Conservation (phyloP, 2,888 invertebrate genomes). For the Tridacna gigas region DNA sequence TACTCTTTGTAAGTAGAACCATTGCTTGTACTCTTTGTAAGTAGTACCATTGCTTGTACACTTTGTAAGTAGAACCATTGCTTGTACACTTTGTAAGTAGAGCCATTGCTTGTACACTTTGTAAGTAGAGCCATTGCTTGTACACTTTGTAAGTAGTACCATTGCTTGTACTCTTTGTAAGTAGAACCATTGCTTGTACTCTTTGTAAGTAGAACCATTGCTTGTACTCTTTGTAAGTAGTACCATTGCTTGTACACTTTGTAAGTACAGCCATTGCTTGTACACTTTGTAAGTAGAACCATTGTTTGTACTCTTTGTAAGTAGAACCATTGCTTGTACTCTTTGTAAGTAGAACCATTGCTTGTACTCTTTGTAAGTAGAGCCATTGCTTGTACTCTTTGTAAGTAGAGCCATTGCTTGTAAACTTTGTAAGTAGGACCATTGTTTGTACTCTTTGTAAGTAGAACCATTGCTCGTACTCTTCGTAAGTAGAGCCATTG, state of each 20-base stretch:
- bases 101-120: constrained; percentile 73
- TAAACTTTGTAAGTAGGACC: too few relatives aligned
- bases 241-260: too few relatives aligned
- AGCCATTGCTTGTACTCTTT: constrained; percentile 73
- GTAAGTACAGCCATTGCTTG: too few relatives aligned
- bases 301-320: constrained; percentile 79
- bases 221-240: constrained; percentile 79
- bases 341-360: constrained; percentile 74
- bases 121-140: constrained; percentile 75
- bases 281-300: constrained; percentile 78
- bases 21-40: constrained; percentile 78
- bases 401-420: constrained; percentile 74
- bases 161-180: constrained; percentile 78
- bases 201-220: constrained; percentile 74
- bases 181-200: constrained; percentile 73
- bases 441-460: constrained; percentile 81
- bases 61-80: too few relatives aligned
- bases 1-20: constrained; percentile 78
- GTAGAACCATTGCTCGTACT: too few relatives aligned
- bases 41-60: constrained; percentile 57
- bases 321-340: constrained; percentile 73
- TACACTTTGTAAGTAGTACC: constrained; percentile 77
- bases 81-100: constrained; percentile 79
- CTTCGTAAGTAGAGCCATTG: too few relatives aligned
- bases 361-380: constrained; percentile 79